phyloP scores from a whole-genome alignment of 2,888 invertebrate species.

The Morinoia aosen region DNA sequence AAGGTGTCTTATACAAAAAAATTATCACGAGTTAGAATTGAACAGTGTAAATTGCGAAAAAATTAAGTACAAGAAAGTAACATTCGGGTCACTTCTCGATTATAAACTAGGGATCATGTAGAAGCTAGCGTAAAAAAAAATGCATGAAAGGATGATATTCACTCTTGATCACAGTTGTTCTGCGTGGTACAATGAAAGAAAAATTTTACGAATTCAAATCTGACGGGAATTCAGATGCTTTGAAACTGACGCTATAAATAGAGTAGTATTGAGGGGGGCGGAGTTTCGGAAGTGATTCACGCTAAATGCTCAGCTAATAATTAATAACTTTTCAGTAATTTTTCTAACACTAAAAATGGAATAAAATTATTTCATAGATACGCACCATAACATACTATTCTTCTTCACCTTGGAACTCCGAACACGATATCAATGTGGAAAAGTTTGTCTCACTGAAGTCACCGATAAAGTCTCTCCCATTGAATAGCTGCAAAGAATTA shows the following conservation, averaged over 20 bases:
- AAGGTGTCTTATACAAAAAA: not conserved
- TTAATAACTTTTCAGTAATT: too few species aligned
- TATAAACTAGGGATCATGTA: not conserved
- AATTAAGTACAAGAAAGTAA: not conserved
- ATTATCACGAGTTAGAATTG: not conserved
- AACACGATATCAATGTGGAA: not conserved
- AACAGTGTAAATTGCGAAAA: not conserved
- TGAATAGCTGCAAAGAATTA: not conserved
- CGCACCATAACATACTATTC: not conserved
- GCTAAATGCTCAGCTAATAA: too few species aligned
- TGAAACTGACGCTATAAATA: not conserved
- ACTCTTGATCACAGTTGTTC: not conserved
- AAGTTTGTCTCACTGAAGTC: not conserved
- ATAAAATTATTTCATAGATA: not conserved
- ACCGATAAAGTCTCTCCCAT: not conserved
- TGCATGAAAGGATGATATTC: not conserved
- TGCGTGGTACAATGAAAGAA: not conserved
- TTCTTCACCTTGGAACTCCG: not conserved
- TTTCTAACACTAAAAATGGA: not conserved
- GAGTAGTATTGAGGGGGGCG: not conserved
- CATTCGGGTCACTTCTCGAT: not conserved
- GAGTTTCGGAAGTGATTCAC: too few species aligned
- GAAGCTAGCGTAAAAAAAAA: not conserved
- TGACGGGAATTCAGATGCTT: not conserved
- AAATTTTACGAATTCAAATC: not conserved